Evolutionary conservation across 1,140 invertebrate genomes (phyloP).

Genomic region (Eriocheir sinensis): DNA sequence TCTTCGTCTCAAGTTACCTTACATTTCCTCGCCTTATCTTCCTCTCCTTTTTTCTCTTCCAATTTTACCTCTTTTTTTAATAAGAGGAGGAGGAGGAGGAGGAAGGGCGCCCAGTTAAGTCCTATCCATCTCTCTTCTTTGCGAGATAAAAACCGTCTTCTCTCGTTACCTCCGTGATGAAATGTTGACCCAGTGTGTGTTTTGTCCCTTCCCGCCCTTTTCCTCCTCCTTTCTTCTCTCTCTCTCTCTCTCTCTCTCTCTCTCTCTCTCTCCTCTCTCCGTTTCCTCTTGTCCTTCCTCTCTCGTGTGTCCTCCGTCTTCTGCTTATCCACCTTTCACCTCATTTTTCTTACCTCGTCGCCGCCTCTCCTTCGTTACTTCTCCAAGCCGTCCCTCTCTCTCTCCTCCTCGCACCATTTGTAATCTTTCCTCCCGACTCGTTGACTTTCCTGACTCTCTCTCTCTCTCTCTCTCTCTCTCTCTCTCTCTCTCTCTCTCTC

Average conservation of each 20-base stretch:
- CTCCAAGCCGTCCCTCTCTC: neutral
- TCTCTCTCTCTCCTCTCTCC: slow-evolving; percentile 37
- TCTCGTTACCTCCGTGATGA: neutral
- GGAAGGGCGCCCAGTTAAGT: too few relatives aligned
- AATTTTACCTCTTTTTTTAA: too few relatives aligned
- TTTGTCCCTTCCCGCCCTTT: neutral
- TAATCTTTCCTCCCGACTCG: neutral
- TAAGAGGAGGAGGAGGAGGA: too few relatives aligned
- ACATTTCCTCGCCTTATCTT: too few relatives aligned
- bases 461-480: neutral
- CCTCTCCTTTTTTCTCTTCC: too few relatives aligned
- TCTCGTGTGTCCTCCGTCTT: neutral
- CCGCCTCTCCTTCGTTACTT: neutral
- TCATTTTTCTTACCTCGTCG: neutral
- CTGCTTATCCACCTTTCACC: too few relatives aligned
- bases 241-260: slow-evolving; percentile 40
- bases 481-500: too few relatives aligned
- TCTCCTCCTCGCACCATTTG: neutral
- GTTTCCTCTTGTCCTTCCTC: neutral
- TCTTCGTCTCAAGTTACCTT: too few relatives aligned
- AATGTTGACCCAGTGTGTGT: neutral
- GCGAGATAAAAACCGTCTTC: too few relatives aligned
- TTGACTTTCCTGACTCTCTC: slow-evolving; percentile 32
- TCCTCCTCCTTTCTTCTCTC: neutral
- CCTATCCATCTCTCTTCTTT: too few relatives aligned